Percentiles rank a stretch among this genome's conserved stretches.
Evolutionary conservation across 2,113 vertebrate species (phyloP).

Genomic region (Helogale parvula): DNA sequence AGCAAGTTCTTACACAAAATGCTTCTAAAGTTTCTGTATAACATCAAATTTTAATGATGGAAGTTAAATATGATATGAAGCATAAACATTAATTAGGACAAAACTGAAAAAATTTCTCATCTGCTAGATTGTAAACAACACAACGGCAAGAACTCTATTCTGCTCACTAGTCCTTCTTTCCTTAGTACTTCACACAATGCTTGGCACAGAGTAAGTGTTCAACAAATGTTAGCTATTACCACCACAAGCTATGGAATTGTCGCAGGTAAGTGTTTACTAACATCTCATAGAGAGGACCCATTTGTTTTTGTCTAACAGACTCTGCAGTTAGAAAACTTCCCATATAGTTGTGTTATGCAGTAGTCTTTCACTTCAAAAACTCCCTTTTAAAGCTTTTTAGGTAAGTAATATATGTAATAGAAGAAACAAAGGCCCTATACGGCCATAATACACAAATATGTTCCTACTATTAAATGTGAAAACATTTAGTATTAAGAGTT

Average conservation of each 20-base stretch:
- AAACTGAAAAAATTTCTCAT: neutral
- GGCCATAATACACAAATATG: neutral
- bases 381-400: neutral
- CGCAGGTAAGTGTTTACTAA: neutral
- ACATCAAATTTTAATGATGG: neutral
- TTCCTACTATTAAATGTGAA: neutral
- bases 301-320: neutral
- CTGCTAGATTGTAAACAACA: neutral
- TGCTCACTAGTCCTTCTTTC: neutral
- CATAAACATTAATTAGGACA: neutral
- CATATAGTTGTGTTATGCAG: neutral
- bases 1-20: neutral
- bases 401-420: neutral
- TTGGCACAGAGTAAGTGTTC: neutral
- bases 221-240: neutral
- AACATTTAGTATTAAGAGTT: neutral
- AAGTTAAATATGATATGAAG: slow-evolving; percentile 12
- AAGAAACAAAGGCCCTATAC: neutral
- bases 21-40: neutral
- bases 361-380: neutral
- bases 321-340: neutral
- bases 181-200: neutral
- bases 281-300: neutral
- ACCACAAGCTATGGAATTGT: neutral
- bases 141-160: neutral